A percentile compares a stretch with the other conserved stretches of the same genome.
These are phyloP conservation scores for Scotopteryx bipunctaria DNA, from an alignment of 2,888 invertebrate species.

Conservation along the genomic window DNA sequence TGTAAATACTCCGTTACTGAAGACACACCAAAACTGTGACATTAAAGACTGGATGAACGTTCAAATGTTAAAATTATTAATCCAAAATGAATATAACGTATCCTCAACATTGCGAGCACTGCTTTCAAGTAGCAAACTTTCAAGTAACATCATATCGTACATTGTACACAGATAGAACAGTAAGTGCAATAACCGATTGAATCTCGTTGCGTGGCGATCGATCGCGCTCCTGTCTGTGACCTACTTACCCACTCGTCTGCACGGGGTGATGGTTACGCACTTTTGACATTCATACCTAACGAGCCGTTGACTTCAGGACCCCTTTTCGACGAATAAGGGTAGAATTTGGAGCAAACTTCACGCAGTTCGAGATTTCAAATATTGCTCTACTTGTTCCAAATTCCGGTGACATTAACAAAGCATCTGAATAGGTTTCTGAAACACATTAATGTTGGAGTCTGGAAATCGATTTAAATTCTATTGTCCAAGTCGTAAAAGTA, in stretches of 20 bases:
- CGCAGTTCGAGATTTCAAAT: not conserved
- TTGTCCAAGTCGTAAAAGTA: too few species aligned
- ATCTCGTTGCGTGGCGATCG: constrained; percentile 61
- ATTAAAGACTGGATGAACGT: too few species aligned
- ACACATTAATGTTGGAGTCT: too few species aligned
- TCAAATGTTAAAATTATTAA: too few species aligned
- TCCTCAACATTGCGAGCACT: not conserved
- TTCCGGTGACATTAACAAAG: too few species aligned
- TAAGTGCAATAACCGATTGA: constrained; percentile 26
- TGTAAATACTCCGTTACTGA: too few species aligned
- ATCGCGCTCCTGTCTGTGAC: constrained; percentile 57
- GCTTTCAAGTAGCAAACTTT: not conserved
- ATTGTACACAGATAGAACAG: constrained; percentile 2
- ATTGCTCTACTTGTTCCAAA: too few species aligned
- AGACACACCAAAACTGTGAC: too few species aligned
- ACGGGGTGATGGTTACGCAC: constrained; percentile 36
- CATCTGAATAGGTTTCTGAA: too few species aligned
- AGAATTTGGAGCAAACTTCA: not conserved
- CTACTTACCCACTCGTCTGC: constrained; percentile 55
- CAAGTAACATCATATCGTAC: too few species aligned
- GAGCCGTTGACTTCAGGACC: constrained; percentile 24
- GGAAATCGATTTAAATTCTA: too few species aligned
- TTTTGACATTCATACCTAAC: constrained; percentile 30
- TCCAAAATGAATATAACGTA: not conserved
- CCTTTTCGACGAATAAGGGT: constrained; percentile 11